A percentile compares a stretch with the other conserved stretches of the same genome.
phyloP scores from a whole-genome alignment of 2,113 vertebrate species.

The Prunella himalayana region DNA sequence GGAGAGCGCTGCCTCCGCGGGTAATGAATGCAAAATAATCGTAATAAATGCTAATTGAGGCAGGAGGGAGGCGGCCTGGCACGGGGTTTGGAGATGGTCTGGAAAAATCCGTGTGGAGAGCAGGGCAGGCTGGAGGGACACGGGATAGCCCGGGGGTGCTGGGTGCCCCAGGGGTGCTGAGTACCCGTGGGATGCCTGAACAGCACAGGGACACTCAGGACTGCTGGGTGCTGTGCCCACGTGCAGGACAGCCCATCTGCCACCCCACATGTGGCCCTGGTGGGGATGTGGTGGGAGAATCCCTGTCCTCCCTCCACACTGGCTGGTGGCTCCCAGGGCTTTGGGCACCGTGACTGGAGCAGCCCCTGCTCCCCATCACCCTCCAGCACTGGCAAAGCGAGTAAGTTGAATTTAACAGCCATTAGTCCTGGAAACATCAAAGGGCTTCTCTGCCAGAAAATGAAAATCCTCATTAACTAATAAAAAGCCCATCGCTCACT shows the following conservation, averaged over 20 bases:
- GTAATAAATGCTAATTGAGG: not conserved
- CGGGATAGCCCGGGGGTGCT: not conserved
- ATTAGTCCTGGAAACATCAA: slow-evolving; percentile 53
- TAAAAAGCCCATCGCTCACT: slow-evolving; percentile 66
- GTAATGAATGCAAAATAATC: not conserved
- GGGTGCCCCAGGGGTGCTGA: not conserved
- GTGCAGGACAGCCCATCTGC: not conserved
- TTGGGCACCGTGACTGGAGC: not conserved
- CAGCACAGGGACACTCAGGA: not conserved
- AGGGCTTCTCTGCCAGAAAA: slow-evolving; percentile 40
- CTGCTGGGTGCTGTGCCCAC: not conserved
- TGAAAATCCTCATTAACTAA: slow-evolving; percentile 72
- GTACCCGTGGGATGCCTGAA: accelerated
- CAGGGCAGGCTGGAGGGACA: not conserved
- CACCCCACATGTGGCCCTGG: accelerated
- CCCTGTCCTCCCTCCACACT: accelerated
- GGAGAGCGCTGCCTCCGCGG: not conserved
- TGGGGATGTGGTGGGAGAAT: not conserved
- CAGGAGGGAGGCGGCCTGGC: not conserved
- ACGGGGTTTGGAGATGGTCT: not conserved
- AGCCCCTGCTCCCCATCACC: not conserved
- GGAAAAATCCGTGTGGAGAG: not conserved
- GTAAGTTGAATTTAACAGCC: slow-evolving; percentile 33
- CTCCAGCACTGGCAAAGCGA: not conserved
- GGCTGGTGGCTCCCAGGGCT: not conserved